phyloP scores from a whole-genome alignment of 2,888 invertebrate genomes.

The Luffia ferchaultella region DNA sequence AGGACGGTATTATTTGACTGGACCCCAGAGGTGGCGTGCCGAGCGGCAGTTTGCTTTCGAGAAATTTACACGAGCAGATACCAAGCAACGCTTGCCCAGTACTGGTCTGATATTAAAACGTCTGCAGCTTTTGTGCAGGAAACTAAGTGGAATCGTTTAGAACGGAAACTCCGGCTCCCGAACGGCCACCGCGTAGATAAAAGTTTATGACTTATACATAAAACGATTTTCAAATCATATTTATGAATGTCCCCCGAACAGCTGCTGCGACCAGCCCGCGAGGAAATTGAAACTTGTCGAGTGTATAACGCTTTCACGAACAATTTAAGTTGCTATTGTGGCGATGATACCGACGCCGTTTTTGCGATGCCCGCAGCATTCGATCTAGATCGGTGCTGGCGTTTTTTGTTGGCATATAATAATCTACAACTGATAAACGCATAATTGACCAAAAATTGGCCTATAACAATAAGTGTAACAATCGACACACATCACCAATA shows the following conservation, averaged over 20 bases:
- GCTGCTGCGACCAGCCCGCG: conserved; percentile 55
- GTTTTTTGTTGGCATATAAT: background rate
- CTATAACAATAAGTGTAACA: too few species aligned
- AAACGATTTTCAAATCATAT: conserved; percentile 66
- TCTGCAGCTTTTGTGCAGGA: conserved; percentile 55
- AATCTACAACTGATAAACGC: too few species aligned
- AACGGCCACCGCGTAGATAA: conserved; percentile 45
- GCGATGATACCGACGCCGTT: conserved; percentile 20
- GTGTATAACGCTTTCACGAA: conserved; percentile 59
- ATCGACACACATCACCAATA: too few species aligned
- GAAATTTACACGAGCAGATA: conserved; percentile 54
- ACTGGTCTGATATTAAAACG: conserved; percentile 51
- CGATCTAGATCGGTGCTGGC: background rate
- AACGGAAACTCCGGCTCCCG: conserved; percentile 28
- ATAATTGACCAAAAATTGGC: too few species aligned
- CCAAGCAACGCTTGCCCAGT: conserved; percentile 36
- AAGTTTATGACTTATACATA: conserved; percentile 64
- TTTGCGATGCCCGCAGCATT: background rate
- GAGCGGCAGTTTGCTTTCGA: conserved; percentile 40
- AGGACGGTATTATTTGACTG: conserved; percentile 55
- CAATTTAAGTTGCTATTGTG: conserved; percentile 61
- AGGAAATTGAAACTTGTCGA: conserved; percentile 58
- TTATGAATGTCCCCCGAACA: conserved; percentile 56
- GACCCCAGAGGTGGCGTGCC: conserved; percentile 49
- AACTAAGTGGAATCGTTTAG: conserved; percentile 51